phyloP scores from a whole-genome alignment of 2,113 vertebrate species.

The Peromyscus leucopus region DNA sequence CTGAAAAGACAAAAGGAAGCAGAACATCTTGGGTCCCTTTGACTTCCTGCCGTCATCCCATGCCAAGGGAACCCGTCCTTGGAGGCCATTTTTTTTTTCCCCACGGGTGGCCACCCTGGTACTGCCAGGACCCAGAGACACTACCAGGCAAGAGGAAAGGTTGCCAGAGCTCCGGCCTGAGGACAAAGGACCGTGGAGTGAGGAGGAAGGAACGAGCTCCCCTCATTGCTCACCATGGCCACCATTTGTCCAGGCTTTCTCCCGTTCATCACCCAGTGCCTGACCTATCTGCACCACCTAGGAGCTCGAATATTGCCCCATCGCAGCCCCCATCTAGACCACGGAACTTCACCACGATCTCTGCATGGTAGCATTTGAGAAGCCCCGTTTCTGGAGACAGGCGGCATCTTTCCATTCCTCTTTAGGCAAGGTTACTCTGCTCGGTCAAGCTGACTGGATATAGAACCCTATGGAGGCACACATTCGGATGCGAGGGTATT shows the following conservation, averaged over 20 bases:
- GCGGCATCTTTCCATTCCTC: neutral
- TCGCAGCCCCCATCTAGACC: neutral
- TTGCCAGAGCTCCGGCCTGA: neutral
- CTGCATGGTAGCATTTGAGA: neutral
- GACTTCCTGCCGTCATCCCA: too few relatives aligned
- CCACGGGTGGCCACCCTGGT: neutral
- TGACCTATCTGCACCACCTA: too few relatives aligned
- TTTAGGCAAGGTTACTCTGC: neutral
- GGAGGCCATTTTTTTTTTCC: neutral
- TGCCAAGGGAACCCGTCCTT: neutral
- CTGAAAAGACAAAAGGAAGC: conserved; percentile 84
- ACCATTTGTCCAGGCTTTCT: neutral
- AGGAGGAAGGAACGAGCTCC: neutral
- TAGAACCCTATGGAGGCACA: neutral
- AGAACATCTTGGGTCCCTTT: neutral
- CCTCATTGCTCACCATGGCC: neutral
- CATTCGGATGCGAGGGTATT: neutral
- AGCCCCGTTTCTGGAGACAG: neutral
- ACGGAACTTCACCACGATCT: neutral
- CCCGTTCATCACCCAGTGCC: neutral
- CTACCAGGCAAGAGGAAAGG: neutral
- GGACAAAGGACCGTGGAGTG: neutral
- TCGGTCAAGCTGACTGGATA: neutral
- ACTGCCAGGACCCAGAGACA: neutral
- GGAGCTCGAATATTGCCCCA: neutral